Evolutionary conservation across 2,888 invertebrate genomes (phyloP), one percentile per base, ranked within the genome.

Genomic region (Cephus pulcher): DNA sequence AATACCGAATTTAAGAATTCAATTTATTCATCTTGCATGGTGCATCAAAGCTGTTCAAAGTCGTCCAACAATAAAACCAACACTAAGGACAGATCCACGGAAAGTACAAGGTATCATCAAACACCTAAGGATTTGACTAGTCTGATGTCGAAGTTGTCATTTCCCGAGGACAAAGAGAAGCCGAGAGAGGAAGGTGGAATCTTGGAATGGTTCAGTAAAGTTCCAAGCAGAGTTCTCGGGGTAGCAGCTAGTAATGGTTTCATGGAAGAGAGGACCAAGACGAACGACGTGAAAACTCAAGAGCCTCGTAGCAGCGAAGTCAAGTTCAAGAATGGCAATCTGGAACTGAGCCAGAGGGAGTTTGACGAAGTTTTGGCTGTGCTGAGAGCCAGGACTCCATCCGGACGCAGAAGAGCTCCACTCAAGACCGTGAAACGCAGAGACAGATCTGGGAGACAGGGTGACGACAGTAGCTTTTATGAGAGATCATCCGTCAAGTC

Each of bases 281-380:
- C 78, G 30, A 84, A 80, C 30, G 75, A 76, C 6, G 80, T 81
- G 78, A 73, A 80, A 40, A 34, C 75, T n/a, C 84, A 84, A 34
- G 85, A 85, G 9, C 77, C 80, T 1, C 76, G 77, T 37, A 82
- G 75, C 4, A 85, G 82, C 37, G 86, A 87, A 73, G 82, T 87
- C 34, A 88, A 86, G 76, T 82, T 85, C 11, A 90, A 89, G 74
- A 92, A 91, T 76, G 89, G 92, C 78, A 92, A 92, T 80, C 83
- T 92, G 76, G 92, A 91, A 79, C 85, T 92, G 70, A 92, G 90
- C 80, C 91, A 89, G 68, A 88, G 90, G 2, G 92, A 92, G 79
- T 91, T 92, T 79, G 90, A 91, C 78, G 92, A 92, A 82, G 92
- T 92, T 2, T 80, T 92, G 74, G 91, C 91, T 23, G 92, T 92